Evolutionary conservation across 2,113 vertebrate species (phyloP).

Genomic region (Microcebus lehilahytsara): DNA sequence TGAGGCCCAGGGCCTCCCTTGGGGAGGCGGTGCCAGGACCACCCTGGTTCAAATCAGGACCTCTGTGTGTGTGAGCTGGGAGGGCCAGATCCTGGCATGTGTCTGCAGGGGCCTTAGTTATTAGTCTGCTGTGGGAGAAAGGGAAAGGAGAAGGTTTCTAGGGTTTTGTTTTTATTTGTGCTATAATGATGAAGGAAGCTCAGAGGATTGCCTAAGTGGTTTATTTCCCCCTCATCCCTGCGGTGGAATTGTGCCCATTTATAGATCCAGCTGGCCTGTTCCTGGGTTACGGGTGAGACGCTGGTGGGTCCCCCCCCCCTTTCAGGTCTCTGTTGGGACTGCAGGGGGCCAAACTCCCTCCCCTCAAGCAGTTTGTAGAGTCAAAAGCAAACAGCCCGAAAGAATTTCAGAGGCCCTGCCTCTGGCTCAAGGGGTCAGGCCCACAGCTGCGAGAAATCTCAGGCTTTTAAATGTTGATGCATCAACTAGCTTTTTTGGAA

Average conservation of each 20-base stretch:
- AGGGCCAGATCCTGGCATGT: not conserved
- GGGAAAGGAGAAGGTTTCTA: no score
- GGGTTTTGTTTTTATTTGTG: not conserved
- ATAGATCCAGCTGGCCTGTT: not conserved
- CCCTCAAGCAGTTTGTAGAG: not conserved
- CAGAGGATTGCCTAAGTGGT: not conserved
- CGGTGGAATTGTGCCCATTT: not conserved
- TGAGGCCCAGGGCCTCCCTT: not conserved
- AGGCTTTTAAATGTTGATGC: not conserved
- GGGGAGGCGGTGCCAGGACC: not conserved
- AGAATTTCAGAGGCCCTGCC: not conserved
- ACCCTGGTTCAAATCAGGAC: not conserved
- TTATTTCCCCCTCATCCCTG: not conserved
- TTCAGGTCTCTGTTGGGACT: not conserved
- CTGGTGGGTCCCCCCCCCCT: not conserved
- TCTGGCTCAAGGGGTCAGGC: not conserved
- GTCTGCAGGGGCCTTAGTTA: not conserved
- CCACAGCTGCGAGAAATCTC: not conserved
- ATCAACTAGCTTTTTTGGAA: not conserved
- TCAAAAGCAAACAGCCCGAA: not conserved
- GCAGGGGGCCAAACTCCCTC: not conserved
- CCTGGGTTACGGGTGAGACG: fast-evolving
- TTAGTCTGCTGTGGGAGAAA: not conserved
- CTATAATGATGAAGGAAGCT: not conserved
- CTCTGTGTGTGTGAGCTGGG: not conserved